A percentile compares a stretch with the other conserved stretches of the same genome.
phyloP scores from a whole-genome alignment of 1,140 invertebrate species.

The Trichogramma pretiosum region DNA sequence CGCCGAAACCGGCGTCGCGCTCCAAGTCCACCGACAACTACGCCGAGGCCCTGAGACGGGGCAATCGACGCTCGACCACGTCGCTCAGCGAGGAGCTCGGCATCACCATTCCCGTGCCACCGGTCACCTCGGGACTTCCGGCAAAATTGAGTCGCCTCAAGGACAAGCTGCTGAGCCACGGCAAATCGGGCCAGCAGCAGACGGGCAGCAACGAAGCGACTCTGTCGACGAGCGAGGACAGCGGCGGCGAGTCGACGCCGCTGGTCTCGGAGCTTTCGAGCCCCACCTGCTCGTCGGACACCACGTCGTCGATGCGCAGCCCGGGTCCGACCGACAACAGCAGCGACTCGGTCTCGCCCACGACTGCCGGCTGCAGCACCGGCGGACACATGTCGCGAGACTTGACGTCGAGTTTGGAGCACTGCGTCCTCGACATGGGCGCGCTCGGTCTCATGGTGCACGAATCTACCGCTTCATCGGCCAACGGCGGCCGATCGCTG shows the following conservation, averaged over 20 bases:
- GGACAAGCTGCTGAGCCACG: constrained; percentile 33
- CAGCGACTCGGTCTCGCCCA: constrained; percentile 4
- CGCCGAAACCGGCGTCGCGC: constrained; percentile 29
- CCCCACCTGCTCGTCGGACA: constrained; percentile 29
- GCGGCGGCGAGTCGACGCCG: constrained; percentile 56
- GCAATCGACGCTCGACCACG: constrained; percentile 13
- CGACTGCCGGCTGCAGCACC: too few species aligned
- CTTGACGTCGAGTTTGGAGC: constrained; percentile 43
- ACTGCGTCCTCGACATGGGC: constrained; percentile 31
- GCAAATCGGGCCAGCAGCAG: constrained; percentile 20
- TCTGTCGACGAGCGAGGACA: constrained; percentile 30
- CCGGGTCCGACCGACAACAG: constrained; percentile 26
- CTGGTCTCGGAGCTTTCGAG: constrained; percentile 47
- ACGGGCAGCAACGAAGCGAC: constrained; percentile 38
- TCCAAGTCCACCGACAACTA: constrained; percentile 34
- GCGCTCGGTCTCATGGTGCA: constrained; percentile 23
- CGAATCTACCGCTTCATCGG: constrained; percentile 17
- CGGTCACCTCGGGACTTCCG: not conserved
- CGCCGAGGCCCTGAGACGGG: constrained; percentile 18
- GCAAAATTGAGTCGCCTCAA: constrained; percentile 39
- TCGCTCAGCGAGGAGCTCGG: constrained; percentile 23
- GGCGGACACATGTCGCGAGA: not conserved
- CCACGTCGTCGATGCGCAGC: constrained; percentile 23
- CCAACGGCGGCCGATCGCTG: constrained; percentile 11
- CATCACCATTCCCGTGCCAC: constrained; percentile 21